A percentile compares a stretch with the other conserved stretches of the same genome.
These are phyloP conservation scores for Hydrozoanthus tunicans DNA, from an alignment of 64 coral and sea anemone genomes.

Conservation along the genomic window DNA sequence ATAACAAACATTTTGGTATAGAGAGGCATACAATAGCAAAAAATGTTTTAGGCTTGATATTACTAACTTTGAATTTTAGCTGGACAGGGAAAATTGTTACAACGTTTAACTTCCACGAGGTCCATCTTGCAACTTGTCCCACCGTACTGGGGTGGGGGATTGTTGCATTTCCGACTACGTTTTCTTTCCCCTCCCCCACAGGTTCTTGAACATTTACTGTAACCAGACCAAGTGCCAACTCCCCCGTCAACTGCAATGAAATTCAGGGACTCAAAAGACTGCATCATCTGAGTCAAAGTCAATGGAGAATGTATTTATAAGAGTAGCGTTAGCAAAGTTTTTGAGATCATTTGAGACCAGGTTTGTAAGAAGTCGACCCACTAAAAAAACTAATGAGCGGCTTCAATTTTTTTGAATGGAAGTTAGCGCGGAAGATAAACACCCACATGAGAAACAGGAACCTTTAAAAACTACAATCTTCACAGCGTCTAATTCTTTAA, in stretches of 20 bases:
- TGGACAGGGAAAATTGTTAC: slow-evolving; percentile 6
- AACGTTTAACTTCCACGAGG: not conserved
- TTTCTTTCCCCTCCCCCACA: not conserved
- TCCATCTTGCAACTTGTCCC: not conserved
- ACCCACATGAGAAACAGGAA: too few species aligned
- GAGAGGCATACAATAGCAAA: not conserved
- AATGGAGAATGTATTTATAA: too few species aligned
- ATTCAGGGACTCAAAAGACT: not conserved
- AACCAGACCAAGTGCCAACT: not conserved
- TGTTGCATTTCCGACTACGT: slow-evolving; percentile 23
- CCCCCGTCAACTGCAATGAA: slow-evolving; percentile 10
- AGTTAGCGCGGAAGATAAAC: too few species aligned
- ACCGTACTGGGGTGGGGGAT: slow-evolving; percentile 9
- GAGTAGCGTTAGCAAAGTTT: too few species aligned
- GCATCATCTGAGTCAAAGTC: not conserved
- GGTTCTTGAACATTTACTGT: slow-evolving; percentile 3
- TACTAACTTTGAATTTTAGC: slow-evolving; percentile 9
- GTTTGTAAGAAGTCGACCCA: too few species aligned
- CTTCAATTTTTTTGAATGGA: too few species aligned
- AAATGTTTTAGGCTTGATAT: not conserved
- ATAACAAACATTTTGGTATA: not conserved
- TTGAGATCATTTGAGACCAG: too few species aligned
- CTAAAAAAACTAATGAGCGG: too few species aligned
- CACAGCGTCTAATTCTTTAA: too few species aligned
- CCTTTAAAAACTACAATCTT: too few species aligned